phyloP scores from a whole-genome alignment of 2,888 invertebrate species.

The Patella ulyssiponensis region DNA sequence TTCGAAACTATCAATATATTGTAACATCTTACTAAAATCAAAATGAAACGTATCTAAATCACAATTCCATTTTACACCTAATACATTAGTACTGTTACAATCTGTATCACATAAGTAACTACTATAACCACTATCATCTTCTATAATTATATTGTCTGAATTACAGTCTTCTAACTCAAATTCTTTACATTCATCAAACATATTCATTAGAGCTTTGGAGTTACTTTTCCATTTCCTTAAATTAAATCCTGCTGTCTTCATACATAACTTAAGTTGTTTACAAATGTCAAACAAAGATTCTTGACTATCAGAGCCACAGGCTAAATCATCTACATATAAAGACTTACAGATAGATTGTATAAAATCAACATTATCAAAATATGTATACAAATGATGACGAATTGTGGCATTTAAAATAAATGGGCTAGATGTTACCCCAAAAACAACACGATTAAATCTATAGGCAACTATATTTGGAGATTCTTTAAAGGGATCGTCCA shows the following conservation, averaged over 20 bases:
- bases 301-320: background rate
- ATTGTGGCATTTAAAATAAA: conserved; percentile 4
- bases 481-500: background rate
- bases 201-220: background rate
- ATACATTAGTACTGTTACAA: background rate
- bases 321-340: conserved; percentile 1
- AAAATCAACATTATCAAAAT: background rate
- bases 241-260: background rate
- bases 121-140: background rate
- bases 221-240: background rate
- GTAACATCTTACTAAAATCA: background rate
- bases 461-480: background rate
- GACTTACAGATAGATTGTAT: background rate
- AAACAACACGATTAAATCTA: conserved; percentile 5
- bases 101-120: background rate
- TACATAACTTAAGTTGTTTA: background rate
- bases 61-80: background rate
- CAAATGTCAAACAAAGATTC: background rate
- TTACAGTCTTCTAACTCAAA: background rate
- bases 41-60: conserved; percentile 1
- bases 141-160: background rate
- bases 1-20: background rate
- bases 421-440: background rate
- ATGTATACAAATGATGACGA: background rate
- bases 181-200: background rate